Base-by-base conservation (phyloP, 2,113 vertebrate species). In the Oryzias celebensis region DNA sequence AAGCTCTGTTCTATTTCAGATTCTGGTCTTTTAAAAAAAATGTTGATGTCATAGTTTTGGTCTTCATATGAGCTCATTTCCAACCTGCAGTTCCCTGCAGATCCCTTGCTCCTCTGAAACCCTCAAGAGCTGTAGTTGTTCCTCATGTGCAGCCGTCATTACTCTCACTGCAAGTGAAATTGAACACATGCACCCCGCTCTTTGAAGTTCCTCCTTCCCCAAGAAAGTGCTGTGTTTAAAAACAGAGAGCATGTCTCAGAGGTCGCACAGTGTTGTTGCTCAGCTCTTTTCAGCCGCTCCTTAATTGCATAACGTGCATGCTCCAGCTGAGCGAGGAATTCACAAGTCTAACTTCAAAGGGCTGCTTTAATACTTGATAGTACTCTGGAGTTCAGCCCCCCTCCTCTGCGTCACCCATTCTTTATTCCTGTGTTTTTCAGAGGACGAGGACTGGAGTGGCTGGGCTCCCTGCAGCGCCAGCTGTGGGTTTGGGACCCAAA, bases 401-500 rank as follows among this genome's bases (percentile, higher is more conserved):
- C 44, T 24, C 5, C 24, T 15, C 17, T 4, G 2, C 1, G 3
- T 45, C 22, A 26, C 17, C 24, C 46, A 14, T 36, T n/a, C 18
- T 14, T 18, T 47, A 8, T 47, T 5, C 18, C 47, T 41, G 31
- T 51, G 59, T 43, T 5, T 52, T 62, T 51, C 31, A 62, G 59
- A 51, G 48, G 7, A 24, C 1, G 59, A 62, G 26, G 59, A 52
- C 4, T 62, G 59, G 59, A 24, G 47, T 4, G 16, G 7, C 48
- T 62, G 59, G 59, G 59, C 59, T 43, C 59, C 59, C 1, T 62
- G 59, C 59, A 62, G 59, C 47, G 36, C 7, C 48, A 62, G 48
- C 20, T 51, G 59, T 43, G 59, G 59, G 16, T 42, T 42, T 7
- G 59, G 59, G 7, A 51, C 59, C 26, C 59, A 62, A 22, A 62